phyloP scores from a whole-genome alignment of 2,797 vertebrate species.

The Liparis tanakae region DNA sequence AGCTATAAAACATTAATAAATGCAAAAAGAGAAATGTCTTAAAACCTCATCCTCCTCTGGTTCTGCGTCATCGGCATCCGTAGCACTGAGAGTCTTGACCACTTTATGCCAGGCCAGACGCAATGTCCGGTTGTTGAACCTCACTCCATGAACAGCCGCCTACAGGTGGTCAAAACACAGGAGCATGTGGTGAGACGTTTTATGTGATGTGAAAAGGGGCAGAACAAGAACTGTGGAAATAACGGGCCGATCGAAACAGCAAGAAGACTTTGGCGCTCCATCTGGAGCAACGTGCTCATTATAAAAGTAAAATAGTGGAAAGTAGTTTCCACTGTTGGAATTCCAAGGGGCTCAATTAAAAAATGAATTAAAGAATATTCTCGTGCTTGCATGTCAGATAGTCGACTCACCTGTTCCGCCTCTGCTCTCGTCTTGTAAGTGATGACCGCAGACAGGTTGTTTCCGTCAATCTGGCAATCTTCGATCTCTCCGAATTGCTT shows the following conservation, averaged over 20 bases:
- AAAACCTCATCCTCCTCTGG: slow-evolving; percentile 96
- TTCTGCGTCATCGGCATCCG: slow-evolving; percentile 89
- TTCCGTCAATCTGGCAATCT: slow-evolving; percentile 94
- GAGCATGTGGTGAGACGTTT: background rate
- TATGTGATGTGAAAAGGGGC: background rate
- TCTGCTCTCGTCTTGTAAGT: slow-evolving; percentile 92
- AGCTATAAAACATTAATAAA: background rate
- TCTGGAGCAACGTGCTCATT: background rate
- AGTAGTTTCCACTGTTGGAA: background rate
- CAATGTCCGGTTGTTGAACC: slow-evolving; percentile 91
- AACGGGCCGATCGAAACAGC: background rate
- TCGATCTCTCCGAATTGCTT: slow-evolving; percentile 99
- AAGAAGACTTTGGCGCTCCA: background rate
- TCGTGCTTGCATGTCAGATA: background rate
- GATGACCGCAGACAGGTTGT: slow-evolving; percentile 89
- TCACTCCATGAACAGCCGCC: slow-evolving; percentile 93
- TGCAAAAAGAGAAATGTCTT: slow-evolving; percentile 26
- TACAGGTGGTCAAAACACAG: slow-evolving; percentile 52
- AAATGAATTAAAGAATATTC: background rate
- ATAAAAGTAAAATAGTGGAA: background rate
- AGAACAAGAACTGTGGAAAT: background rate
- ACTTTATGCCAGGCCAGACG: slow-evolving; percentile 96
- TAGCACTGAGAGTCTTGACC: slow-evolving; percentile 70
- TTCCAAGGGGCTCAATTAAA: background rate
- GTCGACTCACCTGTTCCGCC: slow-evolving; percentile 89